Conservation (phyloP, 2,797 vertebrate genomes). For the Pseudopleuronectes americanus region DNA sequence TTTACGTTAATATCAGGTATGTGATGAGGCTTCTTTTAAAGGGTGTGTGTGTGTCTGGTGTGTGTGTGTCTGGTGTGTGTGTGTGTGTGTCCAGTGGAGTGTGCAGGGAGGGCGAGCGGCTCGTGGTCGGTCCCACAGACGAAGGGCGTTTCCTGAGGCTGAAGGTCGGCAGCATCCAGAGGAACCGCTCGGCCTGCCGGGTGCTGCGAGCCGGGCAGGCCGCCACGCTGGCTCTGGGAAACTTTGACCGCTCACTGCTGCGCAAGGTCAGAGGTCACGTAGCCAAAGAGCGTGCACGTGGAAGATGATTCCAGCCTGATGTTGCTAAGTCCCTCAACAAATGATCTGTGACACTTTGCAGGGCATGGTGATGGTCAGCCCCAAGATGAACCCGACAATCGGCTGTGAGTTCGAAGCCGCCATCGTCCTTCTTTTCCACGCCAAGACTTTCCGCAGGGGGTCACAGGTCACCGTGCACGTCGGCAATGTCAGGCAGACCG, state of each 20-base stretch:
- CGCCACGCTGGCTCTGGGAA: slow-evolving; percentile 92
- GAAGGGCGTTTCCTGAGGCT: slow-evolving; percentile 92
- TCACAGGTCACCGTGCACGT: slow-evolving; percentile 97
- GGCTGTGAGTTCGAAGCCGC: slow-evolving; percentile 96
- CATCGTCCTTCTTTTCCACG: slow-evolving; percentile 96
- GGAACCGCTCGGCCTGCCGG: slow-evolving; percentile 94
- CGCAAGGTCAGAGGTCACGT: slow-evolving; percentile 87
- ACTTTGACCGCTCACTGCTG: slow-evolving; percentile 93
- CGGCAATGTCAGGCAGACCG: slow-evolving; percentile 95
- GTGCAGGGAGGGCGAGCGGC: slow-evolving; percentile 93
- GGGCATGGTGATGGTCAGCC: slow-evolving; percentile 99
- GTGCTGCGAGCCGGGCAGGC: slow-evolving; percentile 96
- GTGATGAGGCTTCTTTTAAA: not conserved
- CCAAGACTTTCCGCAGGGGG: slow-evolving; percentile 94
- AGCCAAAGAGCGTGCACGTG: too few relatives aligned
- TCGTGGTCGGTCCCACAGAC: slow-evolving; percentile 95
- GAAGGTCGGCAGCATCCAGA: slow-evolving; percentile 95
- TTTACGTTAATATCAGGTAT: too few relatives aligned
- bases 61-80: slow-evolving; percentile 2
- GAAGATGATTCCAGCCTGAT: too few relatives aligned
- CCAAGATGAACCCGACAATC: slow-evolving; percentile 97
- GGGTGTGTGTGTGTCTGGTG: not conserved
- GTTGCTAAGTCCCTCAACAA: too few relatives aligned
- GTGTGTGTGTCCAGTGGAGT: slow-evolving; percentile 85
- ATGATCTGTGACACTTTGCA: slow-evolving; percentile 55